Conservation (phyloP, 2,888 invertebrate genomes). For the Spatulosminthurus flaviceps region DNA sequence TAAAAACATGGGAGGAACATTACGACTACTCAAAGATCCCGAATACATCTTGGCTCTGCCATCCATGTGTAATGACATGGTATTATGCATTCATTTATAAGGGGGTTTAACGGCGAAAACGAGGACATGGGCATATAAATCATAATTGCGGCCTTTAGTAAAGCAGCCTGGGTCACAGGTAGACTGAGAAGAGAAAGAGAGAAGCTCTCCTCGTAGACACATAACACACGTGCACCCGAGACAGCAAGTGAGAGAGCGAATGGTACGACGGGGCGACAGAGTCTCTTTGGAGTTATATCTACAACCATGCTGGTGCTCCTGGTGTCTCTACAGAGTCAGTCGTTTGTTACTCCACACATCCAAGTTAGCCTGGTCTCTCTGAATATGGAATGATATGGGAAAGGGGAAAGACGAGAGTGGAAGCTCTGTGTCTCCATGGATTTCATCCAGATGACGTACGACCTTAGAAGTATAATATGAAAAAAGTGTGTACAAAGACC, state of each 20-base stretch:
- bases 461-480: slow-evolving; percentile 35
- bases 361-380: slow-evolving; percentile 39
- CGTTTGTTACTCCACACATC: slow-evolving; percentile 39
- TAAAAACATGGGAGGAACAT: slow-evolving; percentile 1
- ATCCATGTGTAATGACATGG: slow-evolving; percentile 24
- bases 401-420: slow-evolving; percentile 48
- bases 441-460: slow-evolving; percentile 52
- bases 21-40: not conserved
- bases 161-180: slow-evolving; percentile 43
- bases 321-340: slow-evolving; percentile 41
- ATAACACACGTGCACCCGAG: slow-evolving; percentile 10
- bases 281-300: slow-evolving; percentile 43
- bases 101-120: slow-evolving; percentile 23
- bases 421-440: slow-evolving; percentile 46
- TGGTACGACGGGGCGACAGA: slow-evolving; percentile 37
- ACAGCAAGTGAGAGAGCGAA: slow-evolving; percentile 27
- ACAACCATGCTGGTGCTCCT: slow-evolving; percentile 16
- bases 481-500: slow-evolving; percentile 35
- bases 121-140: slow-evolving; percentile 42
- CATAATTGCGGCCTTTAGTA: slow-evolving; percentile 38
- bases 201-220: not conserved
- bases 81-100: slow-evolving; percentile 27
- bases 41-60: not conserved
- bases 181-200: slow-evolving; percentile 12
- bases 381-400: slow-evolving; percentile 49